Base-by-base conservation (phyloP, 2,888 invertebrate genomes). In the Leptarthrus brevirostris region DNA sequence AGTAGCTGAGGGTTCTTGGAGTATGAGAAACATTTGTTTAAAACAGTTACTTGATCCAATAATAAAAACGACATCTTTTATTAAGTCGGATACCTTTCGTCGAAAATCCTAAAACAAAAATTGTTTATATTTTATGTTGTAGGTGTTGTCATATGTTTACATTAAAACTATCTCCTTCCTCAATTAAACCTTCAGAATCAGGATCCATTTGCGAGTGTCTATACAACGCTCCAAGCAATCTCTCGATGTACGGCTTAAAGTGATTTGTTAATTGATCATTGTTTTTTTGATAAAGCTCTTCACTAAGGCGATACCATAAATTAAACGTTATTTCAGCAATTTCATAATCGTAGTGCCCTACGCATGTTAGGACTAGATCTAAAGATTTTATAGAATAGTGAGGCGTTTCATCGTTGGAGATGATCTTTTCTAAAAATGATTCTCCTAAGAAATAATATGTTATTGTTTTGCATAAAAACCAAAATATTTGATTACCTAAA, bases 341-440 rank as follows among this genome's bases (percentile, higher is more conserved):
- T 89, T 98, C 97, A 86, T 97, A 98, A 84, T 98, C 97, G 85
- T 97, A 97, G 87, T 98, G 97, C 0, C 96, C 96, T 8, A 96
- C 94, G 85, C 98, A 97, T 40, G 93, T 91, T 56, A 98, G 87
- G 8, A 97, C 92, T 78, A 97, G 87, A 82, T 98, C 97, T 75
- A 99, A 86, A 2, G 94, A 91, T 82, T 93, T 91, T 76, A 96
- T 87, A 0, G 93, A 91, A 85, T 92, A 94, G 84, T 94, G 93
- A 18, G 89, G 87, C 74, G 85, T 83, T 77, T 88, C 88, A 49
- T 87, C 87, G 10, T 88, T 87, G 73, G 90, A 89, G 6, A 96
- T 88, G 80, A 98, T 93, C 81, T 93, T 92, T 77, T 92, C 91
- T 78, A 98, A 86, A 83, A 97, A 94, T 5, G 96, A 91, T 85